Percentiles rank a stretch among this genome's conserved stretches.
These are phyloP conservation scores for Ciconia maguari DNA, from an alignment of 2,113 vertebrate species.

Conservation along the genomic window DNA sequence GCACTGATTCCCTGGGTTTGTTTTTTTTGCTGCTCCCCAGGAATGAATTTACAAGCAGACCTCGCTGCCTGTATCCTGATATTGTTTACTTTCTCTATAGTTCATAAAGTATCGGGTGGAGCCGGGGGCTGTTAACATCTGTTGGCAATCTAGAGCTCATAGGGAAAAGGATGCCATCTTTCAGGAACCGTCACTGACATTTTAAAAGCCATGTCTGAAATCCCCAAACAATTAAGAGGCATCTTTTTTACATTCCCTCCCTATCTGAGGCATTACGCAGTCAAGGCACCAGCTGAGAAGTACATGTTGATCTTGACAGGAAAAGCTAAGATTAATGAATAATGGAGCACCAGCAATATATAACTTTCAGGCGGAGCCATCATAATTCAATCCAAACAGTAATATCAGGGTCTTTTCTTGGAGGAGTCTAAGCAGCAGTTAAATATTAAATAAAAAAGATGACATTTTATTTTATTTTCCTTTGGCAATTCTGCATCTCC, in stretches of 20 bases:
- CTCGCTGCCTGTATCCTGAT: not conserved
- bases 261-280: constrained; percentile 21
- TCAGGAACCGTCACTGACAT: constrained; percentile 33
- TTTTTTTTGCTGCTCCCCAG: not conserved
- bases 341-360: constrained; percentile 60
- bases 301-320: constrained; percentile 68
- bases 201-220: constrained; percentile 62
- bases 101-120: not conserved
- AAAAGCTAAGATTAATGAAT: constrained; percentile 67
- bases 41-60: not conserved
- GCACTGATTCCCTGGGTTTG: rapidly evolving
- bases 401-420: constrained; percentile 37
- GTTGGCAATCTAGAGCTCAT: not conserved
- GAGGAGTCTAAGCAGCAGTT: constrained; percentile 53
- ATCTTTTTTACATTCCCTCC: constrained; percentile 36
- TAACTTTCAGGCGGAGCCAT: constrained; percentile 54
- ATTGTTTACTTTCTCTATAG: not conserved
- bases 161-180: not conserved
- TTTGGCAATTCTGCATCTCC: constrained; percentile 13
- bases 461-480: constrained; percentile 63
- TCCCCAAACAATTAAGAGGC: constrained; percentile 67
- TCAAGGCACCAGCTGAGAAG: constrained; percentile 60
- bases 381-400: constrained; percentile 61
- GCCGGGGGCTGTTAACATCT: constrained; percentile 11
- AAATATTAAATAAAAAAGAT: constrained; percentile 59